Conservation (phyloP, 2,113 vertebrate genomes). For the Myodes glareolus region DNA sequence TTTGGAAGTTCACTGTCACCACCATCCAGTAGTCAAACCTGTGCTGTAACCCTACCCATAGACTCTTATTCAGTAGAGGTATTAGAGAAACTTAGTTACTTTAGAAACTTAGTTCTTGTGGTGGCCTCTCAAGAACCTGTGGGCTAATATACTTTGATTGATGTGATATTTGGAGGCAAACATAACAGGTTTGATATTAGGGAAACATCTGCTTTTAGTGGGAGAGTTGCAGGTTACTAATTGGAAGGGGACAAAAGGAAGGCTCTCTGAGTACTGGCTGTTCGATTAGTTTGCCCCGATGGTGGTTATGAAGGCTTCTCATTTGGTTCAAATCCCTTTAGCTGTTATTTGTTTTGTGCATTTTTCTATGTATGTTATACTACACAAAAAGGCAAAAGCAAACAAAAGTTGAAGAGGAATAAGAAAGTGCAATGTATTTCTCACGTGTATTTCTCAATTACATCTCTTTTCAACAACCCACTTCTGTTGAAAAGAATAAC, state of each 20-base stretch:
- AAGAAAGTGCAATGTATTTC: not conserved
- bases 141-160: not conserved
- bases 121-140: not conserved
- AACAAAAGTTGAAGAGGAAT: not conserved
- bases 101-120: not conserved
- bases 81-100: not conserved
- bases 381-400: not conserved
- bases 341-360: not conserved
- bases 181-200: not conserved
- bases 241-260: not conserved
- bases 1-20: not conserved
- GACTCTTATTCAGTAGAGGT: not conserved
- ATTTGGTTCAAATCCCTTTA: slow-evolving; percentile 26
- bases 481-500: not conserved
- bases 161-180: not conserved
- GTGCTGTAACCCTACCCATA: not conserved
- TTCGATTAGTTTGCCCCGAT: not conserved
- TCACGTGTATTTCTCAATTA: not conserved
- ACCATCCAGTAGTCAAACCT: not conserved
- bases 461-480: not conserved
- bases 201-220: not conserved
- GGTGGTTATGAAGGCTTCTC: not conserved
- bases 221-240: not conserved
- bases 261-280: accelerated
- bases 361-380: not conserved